phyloP scores from a whole-genome alignment of 2,113 vertebrate species.

The Lipophrys pholis region DNA sequence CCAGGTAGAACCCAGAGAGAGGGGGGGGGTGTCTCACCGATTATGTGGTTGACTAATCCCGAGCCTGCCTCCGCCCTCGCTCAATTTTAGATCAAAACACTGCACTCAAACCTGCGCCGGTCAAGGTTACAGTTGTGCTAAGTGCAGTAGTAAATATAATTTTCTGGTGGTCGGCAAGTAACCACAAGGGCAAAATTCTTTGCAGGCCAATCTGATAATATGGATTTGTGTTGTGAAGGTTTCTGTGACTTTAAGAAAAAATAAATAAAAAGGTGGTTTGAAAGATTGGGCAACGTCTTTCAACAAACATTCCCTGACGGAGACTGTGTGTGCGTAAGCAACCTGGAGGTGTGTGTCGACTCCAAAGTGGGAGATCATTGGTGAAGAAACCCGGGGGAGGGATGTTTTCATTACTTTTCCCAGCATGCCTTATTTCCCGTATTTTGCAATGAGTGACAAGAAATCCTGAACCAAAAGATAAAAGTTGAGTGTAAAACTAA shows the following conservation, averaged over 20 bases:
- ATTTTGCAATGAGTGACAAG: neutral
- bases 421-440: too few relatives aligned
- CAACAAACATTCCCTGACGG: conserved; percentile 44
- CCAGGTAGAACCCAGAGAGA: conserved; percentile 59
- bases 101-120: conserved; percentile 30
- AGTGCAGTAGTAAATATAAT: conserved; percentile 77
- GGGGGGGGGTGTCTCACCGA: conserved; percentile 41
- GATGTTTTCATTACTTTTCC: too few relatives aligned
- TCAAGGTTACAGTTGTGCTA: conserved; percentile 73
- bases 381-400: too few relatives aligned
- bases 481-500: too few relatives aligned
- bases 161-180: conserved; percentile 74
- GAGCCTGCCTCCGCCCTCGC: conserved; percentile 53
- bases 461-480: too few relatives aligned
- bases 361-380: neutral
- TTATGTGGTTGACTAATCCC: conserved; percentile 75
- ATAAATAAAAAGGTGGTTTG: conserved; percentile 7
- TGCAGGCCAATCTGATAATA: conserved; percentile 72
- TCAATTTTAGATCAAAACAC: conserved; percentile 53
- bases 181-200: conserved; percentile 59
- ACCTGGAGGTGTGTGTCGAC: conserved; percentile 27
- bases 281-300: conserved; percentile 61
- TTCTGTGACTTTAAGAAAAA: neutral
- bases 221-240: conserved; percentile 52
- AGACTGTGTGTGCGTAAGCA: conserved; percentile 32